Conservation (phyloP, 1,140 invertebrate species). For the Drosophila melanica region DNA sequence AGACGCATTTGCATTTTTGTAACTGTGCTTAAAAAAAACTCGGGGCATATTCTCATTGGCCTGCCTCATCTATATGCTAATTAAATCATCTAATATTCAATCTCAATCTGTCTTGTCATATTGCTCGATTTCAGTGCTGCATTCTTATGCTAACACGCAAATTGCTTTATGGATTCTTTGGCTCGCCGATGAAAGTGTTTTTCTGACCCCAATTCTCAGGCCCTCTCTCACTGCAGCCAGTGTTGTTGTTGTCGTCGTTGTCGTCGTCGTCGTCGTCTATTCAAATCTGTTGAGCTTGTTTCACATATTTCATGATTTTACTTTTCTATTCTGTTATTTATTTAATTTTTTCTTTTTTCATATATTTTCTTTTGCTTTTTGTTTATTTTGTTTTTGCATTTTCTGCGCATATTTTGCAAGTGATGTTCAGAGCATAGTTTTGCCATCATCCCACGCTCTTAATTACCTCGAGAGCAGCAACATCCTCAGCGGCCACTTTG, state of each 20-base stretch:
- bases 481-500: conserved; percentile 36
- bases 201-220: conserved; percentile 55
- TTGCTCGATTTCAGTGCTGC: conserved; percentile 35
- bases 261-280: conserved; percentile 30
- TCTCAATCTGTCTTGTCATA: conserved; percentile 43
- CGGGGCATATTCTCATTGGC: not conserved
- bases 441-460: conserved; percentile 58
- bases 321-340: conserved; percentile 24
- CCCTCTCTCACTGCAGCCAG: not conserved
- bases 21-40: conserved; percentile 31
- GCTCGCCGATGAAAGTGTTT: conserved; percentile 54
- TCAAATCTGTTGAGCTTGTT: conserved; percentile 48
- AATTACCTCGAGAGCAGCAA: conserved; percentile 49
- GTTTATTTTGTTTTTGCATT: conserved; percentile 41
- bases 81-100: conserved; percentile 36
- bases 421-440: conserved; percentile 18
- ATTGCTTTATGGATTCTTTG: conserved; percentile 36
- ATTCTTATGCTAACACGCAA: conserved; percentile 55
- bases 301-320: conserved; percentile 63
- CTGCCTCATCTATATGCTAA: conserved; percentile 48
- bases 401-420: conserved; percentile 47
- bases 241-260: conserved; percentile 15
- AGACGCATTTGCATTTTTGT: conserved; percentile 42
- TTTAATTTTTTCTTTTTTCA: conserved; percentile 5
- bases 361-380: conserved; percentile 5